Conservation (phyloP, 2,113 vertebrate species). For the Erythrocercus mccallii region DNA sequence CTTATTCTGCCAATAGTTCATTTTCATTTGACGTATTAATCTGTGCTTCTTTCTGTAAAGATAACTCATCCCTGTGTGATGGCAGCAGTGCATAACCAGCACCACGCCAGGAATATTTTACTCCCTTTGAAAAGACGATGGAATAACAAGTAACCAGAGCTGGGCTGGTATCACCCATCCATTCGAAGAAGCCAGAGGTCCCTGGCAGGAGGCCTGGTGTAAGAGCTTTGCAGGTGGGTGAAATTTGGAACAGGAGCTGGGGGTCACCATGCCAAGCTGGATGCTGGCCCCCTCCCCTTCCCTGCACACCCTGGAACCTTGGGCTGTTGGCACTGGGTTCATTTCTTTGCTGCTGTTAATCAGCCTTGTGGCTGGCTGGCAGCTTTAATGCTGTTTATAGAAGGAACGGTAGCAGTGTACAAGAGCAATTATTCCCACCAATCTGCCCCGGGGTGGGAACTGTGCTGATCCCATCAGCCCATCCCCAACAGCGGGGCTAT, state of each 20-base stretch:
- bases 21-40: slow-evolving; percentile 61
- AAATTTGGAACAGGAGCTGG: not conserved
- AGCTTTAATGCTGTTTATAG: slow-evolving; percentile 10
- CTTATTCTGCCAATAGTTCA: slow-evolving; percentile 44
- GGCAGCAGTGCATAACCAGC: slow-evolving; percentile 15
- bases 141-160: slow-evolving; percentile 22
- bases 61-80: slow-evolving; percentile 32
- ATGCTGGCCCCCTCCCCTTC: too few relatives aligned
- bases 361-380: not conserved
- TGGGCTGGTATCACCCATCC: not conserved
- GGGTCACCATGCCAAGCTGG: not conserved
- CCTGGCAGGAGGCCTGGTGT: not conserved
- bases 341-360: slow-evolving; percentile 17
- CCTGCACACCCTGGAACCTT: not conserved
- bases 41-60: slow-evolving; percentile 37
- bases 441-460: not conserved
- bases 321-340: not conserved
- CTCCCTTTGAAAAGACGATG: not conserved
- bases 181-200: not conserved
- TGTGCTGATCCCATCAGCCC: not conserved
- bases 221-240: not conserved
- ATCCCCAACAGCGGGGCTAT: accelerated
- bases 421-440: slow-evolving; percentile 19
- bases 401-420: not conserved
- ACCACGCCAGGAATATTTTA: slow-evolving; percentile 36